These are phyloP conservation scores for Collichthys lucidus DNA, from an alignment of 2,113 vertebrate genomes.

Conservation along the genomic window DNA sequence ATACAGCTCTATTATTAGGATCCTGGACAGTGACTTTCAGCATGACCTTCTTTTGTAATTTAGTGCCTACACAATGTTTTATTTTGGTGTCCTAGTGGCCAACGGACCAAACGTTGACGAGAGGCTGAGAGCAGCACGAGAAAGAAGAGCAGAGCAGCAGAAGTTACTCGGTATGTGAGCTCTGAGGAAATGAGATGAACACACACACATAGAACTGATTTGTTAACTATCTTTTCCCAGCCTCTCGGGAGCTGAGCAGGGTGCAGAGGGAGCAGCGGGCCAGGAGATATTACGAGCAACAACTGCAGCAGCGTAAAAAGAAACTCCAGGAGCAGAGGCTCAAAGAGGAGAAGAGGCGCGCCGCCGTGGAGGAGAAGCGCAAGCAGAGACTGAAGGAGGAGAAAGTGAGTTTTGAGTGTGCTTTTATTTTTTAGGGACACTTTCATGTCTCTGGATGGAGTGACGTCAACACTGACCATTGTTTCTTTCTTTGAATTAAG, in stretches of 20 bases:
- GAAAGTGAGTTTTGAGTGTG: slow-evolving; percentile 80
- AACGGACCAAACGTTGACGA: slow-evolving; percentile 88
- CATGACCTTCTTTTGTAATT: neutral
- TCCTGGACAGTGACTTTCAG: neutral
- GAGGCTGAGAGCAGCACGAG: slow-evolving; percentile 90
- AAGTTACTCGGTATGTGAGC: slow-evolving; percentile 90
- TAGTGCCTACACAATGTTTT: neutral
- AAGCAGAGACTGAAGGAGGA: slow-evolving; percentile 90
- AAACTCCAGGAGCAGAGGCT: slow-evolving; percentile 90
- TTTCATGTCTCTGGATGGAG: slow-evolving; percentile 7
- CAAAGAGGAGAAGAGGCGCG: slow-evolving; percentile 89
- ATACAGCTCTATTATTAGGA: slow-evolving; percentile 16
- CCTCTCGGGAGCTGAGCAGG: slow-evolving; percentile 88
- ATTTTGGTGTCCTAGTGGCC: slow-evolving; percentile 73
- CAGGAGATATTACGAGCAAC: slow-evolving; percentile 89
- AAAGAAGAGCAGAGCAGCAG: slow-evolving; percentile 89
- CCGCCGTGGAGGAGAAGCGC: slow-evolving; percentile 93
- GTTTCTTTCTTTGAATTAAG: slow-evolving; percentile 74
- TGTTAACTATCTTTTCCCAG: slow-evolving; percentile 70
- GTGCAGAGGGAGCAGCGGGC: slow-evolving; percentile 91
- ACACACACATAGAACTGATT: neutral
- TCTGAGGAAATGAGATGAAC: too few relatives aligned
- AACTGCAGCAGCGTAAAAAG: slow-evolving; percentile 91
- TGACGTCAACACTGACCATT: slow-evolving; percentile 6
- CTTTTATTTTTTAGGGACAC: neutral